Base-by-base conservation (phyloP, 2,797 vertebrate genomes). In the Xenops minutus region DNA sequence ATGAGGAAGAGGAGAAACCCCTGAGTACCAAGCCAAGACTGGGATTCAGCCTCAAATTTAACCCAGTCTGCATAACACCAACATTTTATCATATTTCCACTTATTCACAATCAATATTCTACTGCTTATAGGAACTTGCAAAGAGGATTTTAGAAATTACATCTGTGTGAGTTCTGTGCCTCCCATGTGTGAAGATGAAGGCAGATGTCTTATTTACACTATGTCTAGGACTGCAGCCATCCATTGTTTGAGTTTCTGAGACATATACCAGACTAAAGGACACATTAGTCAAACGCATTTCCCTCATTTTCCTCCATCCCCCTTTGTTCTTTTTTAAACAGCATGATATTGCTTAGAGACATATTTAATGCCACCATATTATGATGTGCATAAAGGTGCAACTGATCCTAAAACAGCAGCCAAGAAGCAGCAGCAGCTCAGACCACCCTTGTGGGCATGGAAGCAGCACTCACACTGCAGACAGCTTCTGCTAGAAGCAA, bases 121-220 rank as follows among this genome's bases (percentile, higher is more conserved):
- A 39, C 69, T 63, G 62, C 55, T 78, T 68, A 20, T 7, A 72
- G 78, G 51, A 93, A 48, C 64, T 72, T 55, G 34, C 44, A 59
- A 4, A 48, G 59, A 46, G 58, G 69, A 30, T 62, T 94, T 95
- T 3, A 39, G 44, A 83, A 64, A 64, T 51, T 14, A 72, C 91
- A 93, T 96, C 89, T 93, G 92, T 61, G 29, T 8, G 69, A 92
- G 87, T 55, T 85, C 84, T 75, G n/a, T 49, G 82, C 20, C 69
- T 93, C 89, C 85, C 83, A 37, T 11, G 85, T 39, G 86, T 37
- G 78, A 67, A 66, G 93, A 90, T 63, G 43, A 90, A 86, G 85
- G 95, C 88, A 92, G 92, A 93, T 90, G 88, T 61, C 81, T 95
- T 94, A 95, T 95, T 96, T 95, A 95, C 83, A 83, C 52, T 74